Evolutionary conservation across 2,888 invertebrate genomes (phyloP), one percentile per base, ranked within the genome.

Genomic region (Apeira syringaria): DNA sequence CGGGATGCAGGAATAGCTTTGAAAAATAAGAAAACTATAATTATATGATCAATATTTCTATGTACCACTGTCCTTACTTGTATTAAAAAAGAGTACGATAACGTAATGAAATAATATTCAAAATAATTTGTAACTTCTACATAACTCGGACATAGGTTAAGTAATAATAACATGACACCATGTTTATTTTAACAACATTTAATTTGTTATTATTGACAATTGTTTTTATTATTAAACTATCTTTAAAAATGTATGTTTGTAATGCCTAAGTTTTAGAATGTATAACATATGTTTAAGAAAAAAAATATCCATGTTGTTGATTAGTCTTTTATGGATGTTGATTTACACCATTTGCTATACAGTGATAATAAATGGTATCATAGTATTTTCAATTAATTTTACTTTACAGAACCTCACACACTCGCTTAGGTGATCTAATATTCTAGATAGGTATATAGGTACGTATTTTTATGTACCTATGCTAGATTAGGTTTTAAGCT

Each of bases 301-400:
- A 52, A 64, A 75, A 72, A 77, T 80, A 88, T 88, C 85, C 84
- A 83, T 88, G 88, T 87, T 88, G 88, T 89, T 89, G 81, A 86
- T 88, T 88, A 88, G 87, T 89, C 70, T 87, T 85, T 74, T 80
- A 88, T 88, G 86, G 87, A 87, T 85, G 88, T 88, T 88, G 82
- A 85, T 80, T 84, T 85, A 83, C 80, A 87, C 86, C 86, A 86
- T 87, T 88, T 87, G 80, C 83, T 83, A 85, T 77, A 69, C 78
- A 84, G 80, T 82, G 83, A 86, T 85, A 87, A 87, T 88, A 87
- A 88, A 88, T 88, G 84, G 86, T 85, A 84, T 65, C 60, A 79
- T 74, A 80, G 71, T 71, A 74, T 53, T 61, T 53, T 57, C 33
- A 47, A 46, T 54, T 47, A 44, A 30, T 51, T 50, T 44, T 51